Evolutionary conservation across 2,888 invertebrate species (phyloP).

Genomic region (Caenorhabditis auriculariae): DNA sequence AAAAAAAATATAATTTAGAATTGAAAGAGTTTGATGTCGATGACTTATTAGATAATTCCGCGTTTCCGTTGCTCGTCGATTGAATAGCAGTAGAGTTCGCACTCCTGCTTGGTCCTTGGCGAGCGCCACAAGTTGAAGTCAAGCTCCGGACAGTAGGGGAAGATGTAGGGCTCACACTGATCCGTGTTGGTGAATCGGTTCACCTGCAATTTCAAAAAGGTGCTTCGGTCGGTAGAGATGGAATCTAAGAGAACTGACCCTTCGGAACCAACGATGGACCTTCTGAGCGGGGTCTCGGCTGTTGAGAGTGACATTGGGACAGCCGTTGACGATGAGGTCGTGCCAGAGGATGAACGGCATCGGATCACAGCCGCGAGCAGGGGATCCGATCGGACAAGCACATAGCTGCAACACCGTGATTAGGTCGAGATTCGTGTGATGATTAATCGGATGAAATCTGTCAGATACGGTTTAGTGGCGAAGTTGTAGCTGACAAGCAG

Average conservation of each 20-base stretch:
- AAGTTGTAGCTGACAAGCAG: no score
- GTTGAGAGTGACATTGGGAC: slow-evolving; percentile 61
- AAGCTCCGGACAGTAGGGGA: slow-evolving; percentile 62
- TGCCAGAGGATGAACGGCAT: slow-evolving; percentile 63
- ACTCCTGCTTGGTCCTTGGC: slow-evolving; percentile 62
- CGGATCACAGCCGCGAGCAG: slow-evolving; percentile 57
- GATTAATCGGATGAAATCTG: slow-evolving; percentile 1
- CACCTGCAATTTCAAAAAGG: slow-evolving; percentile 35
- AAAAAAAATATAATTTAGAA: no score
- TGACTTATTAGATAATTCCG: slow-evolving; percentile 49
- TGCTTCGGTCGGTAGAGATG: neutral
- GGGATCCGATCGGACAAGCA: slow-evolving; percentile 63
- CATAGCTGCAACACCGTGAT: slow-evolving; percentile 47
- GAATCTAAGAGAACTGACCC: no score
- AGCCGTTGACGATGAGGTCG: slow-evolving; percentile 62
- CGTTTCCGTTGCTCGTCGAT: slow-evolving; percentile 60
- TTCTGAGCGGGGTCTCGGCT: slow-evolving; percentile 61
- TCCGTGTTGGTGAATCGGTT: slow-evolving; percentile 63
- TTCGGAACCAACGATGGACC: slow-evolving; percentile 62
- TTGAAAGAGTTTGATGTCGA: no score
- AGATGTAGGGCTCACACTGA: slow-evolving; percentile 62
- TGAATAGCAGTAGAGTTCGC: slow-evolving; percentile 62
- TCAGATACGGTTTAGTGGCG: no score
- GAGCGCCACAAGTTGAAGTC: slow-evolving; percentile 64
- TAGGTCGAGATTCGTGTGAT: neutral